Evolutionary conservation across 2,888 invertebrate species (phyloP).

Genomic region (Caenorhabditis panamensis): DNA sequence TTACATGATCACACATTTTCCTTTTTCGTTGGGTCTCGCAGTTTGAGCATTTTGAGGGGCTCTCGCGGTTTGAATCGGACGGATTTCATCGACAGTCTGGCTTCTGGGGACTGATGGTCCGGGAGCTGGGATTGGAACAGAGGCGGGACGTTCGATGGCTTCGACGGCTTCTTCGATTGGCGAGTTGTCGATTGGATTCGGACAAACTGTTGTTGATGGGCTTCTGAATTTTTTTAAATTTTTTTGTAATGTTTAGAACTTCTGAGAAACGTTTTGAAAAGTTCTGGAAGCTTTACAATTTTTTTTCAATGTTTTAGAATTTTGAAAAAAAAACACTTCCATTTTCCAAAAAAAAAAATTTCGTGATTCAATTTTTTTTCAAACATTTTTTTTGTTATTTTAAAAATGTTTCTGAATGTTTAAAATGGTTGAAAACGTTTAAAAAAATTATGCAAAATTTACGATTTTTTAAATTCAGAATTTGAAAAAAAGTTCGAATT

Average conservation of each 20-base stretch:
- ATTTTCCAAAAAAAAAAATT: too few species aligned
- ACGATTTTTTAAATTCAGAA: too few species aligned
- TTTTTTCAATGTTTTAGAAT: too few species aligned
- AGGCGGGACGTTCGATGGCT: constrained; percentile 11
- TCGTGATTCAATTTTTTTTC: too few species aligned
- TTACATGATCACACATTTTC: constrained; percentile 24
- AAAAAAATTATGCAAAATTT: too few species aligned
- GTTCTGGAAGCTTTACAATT: too few species aligned
- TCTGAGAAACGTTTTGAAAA: not conserved
- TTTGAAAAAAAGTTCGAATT: too few species aligned
- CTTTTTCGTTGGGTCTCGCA: not conserved
- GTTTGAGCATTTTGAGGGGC: not conserved
- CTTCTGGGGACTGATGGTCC: not conserved
- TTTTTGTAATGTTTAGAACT: not conserved
- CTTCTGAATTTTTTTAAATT: not conserved
- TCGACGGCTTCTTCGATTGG: constrained; percentile 29
- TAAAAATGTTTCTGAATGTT: not conserved
- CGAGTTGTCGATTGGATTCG: constrained; percentile 24
- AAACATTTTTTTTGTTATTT: too few species aligned
- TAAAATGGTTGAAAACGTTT: not conserved
- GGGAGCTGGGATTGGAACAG: not conserved
- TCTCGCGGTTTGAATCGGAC: not conserved
- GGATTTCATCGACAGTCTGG: not conserved
- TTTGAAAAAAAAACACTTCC: too few species aligned
- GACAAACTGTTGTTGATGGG: not conserved